Evolutionary conservation across 2,888 invertebrate species (phyloP).

Genomic region (Amaurobius ferox): DNA sequence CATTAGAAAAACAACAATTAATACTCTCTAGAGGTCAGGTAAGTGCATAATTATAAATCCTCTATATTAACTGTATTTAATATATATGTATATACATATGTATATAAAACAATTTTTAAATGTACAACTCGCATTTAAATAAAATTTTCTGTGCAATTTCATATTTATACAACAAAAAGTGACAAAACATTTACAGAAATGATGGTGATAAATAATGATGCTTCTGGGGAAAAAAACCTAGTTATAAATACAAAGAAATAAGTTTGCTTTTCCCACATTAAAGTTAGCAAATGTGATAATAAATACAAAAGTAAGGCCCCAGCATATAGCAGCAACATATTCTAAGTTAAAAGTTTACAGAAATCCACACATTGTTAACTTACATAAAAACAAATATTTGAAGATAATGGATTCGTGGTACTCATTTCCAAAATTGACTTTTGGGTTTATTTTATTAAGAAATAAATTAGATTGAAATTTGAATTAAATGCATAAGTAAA

Average conservation of each 20-base stretch:
- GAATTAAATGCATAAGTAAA: no score
- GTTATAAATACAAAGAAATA: not conserved
- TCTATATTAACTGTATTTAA: conserved; percentile 6
- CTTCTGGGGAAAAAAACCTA: not conserved
- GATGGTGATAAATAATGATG: conserved; percentile 18
- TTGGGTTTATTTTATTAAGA: no score
- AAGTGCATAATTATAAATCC: conserved; percentile 11
- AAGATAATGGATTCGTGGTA: no score
- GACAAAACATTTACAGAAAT: conserved; percentile 15
- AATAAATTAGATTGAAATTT: no score
- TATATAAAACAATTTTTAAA: conserved; percentile 47
- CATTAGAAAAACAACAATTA: conserved; percentile 10
- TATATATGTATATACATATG: conserved; percentile 39
- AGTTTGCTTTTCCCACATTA: not conserved
- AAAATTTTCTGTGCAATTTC: conserved; percentile 55
- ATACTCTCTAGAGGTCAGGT: conserved; percentile 9
- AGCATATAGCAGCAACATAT: not conserved
- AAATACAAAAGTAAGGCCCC: conserved; percentile 10
- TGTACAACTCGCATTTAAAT: conserved; percentile 62
- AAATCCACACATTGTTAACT: no score
- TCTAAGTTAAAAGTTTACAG: not conserved
- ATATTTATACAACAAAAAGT: conserved; percentile 1
- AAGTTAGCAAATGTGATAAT: conserved; percentile 5
- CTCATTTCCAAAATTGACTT: no score
- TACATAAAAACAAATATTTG: no score